Evolutionary conservation across 2,113 vertebrate genomes (phyloP).

Genomic region (Grantiella picta): DNA sequence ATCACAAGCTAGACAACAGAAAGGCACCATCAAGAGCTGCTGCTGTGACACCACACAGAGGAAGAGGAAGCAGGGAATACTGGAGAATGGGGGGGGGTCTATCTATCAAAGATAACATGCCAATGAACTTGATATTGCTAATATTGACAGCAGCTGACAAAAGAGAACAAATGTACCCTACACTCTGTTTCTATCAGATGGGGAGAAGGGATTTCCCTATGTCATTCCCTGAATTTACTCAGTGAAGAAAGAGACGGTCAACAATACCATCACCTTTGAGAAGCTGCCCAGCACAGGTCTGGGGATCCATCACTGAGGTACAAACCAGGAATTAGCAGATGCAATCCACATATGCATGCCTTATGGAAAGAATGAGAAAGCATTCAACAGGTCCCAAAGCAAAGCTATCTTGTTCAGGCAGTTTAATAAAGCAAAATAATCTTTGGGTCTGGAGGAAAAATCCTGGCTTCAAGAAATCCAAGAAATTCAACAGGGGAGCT

Average conservation of each 20-base stretch:
- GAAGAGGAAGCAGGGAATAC: not conserved
- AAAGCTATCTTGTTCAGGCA: not conserved
- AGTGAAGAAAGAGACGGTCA: not conserved
- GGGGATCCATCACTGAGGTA: not conserved
- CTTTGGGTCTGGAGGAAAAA: not conserved
- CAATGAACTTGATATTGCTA: not conserved
- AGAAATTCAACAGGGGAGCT: not conserved
- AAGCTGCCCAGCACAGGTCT: not conserved
- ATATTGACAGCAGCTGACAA: not conserved
- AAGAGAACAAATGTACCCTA: not conserved
- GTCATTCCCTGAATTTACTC: not conserved
- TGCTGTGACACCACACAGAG: not conserved
- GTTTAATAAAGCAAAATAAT: not conserved
- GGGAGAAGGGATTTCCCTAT: not conserved
- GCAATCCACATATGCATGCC: not conserved
- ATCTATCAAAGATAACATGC: not conserved
- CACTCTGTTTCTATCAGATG: not conserved
- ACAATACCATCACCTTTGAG: not conserved
- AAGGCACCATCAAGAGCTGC: not conserved
- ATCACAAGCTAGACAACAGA: not conserved
- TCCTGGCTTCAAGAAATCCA: not conserved
- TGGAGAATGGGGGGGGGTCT: not conserved
- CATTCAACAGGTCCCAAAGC: not conserved
- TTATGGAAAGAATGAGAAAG: not conserved
- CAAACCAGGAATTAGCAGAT: not conserved